phyloP scores from a whole-genome alignment of 2,888 invertebrate genomes.

The Lysandra coridon region DNA sequence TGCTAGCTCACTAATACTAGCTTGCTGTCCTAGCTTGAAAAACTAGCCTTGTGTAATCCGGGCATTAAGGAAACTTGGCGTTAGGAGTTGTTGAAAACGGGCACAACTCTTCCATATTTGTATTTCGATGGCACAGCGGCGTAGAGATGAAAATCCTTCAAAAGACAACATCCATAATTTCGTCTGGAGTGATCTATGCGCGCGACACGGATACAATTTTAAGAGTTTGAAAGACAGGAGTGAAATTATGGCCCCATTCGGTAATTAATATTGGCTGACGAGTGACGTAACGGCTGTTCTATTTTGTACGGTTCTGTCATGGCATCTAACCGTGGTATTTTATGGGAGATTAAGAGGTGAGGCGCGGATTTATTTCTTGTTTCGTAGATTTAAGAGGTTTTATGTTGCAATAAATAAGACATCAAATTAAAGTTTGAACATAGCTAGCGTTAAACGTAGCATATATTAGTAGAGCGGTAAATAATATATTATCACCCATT shows the following conservation, averaged over 20 bases:
- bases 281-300: constrained; percentile 63
- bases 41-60: too few relatives aligned
- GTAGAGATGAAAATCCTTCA: neutral
- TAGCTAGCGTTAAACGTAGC: neutral
- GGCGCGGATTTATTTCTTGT: constrained; percentile 2
- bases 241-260: constrained; percentile 53
- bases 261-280: constrained; percentile 61
- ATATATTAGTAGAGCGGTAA: neutral
- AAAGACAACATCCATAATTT: constrained; percentile 5
- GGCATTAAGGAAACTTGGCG: too few relatives aligned
- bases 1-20: too few relatives aligned
- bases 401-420: constrained; percentile 4
- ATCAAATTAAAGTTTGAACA: neutral
- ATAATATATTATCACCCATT: neutral
- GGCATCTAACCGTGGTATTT: constrained; percentile 6
- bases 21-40: too few relatives aligned
- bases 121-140: neutral
- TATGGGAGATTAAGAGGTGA: constrained; percentile 20
- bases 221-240: constrained; percentile 62
- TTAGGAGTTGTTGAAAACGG: too few relatives aligned
- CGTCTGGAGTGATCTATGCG: constrained; percentile 47
- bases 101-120: neutral
- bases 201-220: constrained; percentile 60
- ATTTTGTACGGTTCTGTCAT: constrained; percentile 30
- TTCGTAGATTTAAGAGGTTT: neutral